These are phyloP conservation scores for Catostylus mosaicus DNA, from an alignment of 30 jellyfish, hydroid and myxozoan species.

Conservation along the genomic window DNA sequence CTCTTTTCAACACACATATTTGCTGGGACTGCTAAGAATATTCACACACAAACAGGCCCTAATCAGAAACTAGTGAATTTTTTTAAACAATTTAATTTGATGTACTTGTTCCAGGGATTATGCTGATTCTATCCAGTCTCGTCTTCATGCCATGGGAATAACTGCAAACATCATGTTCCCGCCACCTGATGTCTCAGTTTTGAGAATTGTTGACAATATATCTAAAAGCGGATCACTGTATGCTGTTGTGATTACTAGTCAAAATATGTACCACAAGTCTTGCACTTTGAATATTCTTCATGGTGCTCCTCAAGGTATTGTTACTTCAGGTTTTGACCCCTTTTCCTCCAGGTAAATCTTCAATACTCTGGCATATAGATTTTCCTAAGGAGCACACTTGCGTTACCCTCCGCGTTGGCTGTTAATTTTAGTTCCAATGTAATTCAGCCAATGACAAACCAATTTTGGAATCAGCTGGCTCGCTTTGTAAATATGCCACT, in stretches of 20 bases:
- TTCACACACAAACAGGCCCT: too few relatives aligned
- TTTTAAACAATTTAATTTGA: too few relatives aligned
- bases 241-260: constrained; percentile 84
- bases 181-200: constrained; percentile 82
- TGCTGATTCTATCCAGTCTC: constrained; percentile 89
- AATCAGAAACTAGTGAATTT: too few relatives aligned
- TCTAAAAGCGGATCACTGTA: constrained; percentile 88
- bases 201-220: constrained; percentile 81
- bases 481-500: too few relatives aligned
- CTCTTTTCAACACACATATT: too few relatives aligned
- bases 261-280: constrained; percentile 84
- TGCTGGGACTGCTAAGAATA: background rate
- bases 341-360: too few relatives aligned
- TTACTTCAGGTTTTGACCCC: background rate
- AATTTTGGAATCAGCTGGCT: too few relatives aligned
- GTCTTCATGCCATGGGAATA: constrained; percentile 88
- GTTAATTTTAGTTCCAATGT: too few relatives aligned
- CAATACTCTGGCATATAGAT: too few relatives aligned
- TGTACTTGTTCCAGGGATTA: constrained; percentile 67
- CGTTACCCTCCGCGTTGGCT: too few relatives aligned
- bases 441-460: too few relatives aligned
- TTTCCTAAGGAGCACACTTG: too few relatives aligned
- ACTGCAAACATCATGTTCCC: constrained; percentile 86
- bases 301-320: constrained; percentile 98
- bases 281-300: constrained; percentile 93